Percentiles rank a stretch among this genome's conserved stretches.
Conservation (phyloP, 2,113 vertebrate species). For the Psephotus haematonotus region DNA sequence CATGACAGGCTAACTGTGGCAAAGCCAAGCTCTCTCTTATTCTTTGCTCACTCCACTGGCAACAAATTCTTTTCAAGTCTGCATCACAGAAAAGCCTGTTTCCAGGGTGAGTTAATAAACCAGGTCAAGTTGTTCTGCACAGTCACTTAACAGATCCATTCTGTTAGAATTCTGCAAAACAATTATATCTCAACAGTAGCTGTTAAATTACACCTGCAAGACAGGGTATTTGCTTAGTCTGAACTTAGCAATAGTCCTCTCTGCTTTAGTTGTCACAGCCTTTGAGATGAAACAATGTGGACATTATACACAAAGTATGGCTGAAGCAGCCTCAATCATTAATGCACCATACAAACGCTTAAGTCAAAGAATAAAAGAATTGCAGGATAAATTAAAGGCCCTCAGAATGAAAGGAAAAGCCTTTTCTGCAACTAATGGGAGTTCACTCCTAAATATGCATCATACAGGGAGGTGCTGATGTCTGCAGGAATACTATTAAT, state of each 20-base stretch:
- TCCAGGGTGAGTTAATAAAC: background rate
- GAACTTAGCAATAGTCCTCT: slow-evolving; percentile 26
- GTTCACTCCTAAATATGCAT: slow-evolving; percentile 26
- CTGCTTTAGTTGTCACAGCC: slow-evolving; percentile 24
- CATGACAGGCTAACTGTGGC: background rate
- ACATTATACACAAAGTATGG: background rate
- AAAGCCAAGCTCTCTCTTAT: background rate
- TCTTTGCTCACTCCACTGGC: background rate
- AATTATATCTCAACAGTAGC: slow-evolving; percentile 12
- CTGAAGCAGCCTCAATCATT: slow-evolving; percentile 49
- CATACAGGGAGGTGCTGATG: slow-evolving; percentile 19
- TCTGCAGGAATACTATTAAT: slow-evolving; percentile 1
- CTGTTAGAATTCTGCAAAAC: background rate
- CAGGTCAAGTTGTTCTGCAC: background rate
- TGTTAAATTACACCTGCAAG: slow-evolving; percentile 33
- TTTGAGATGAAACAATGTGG: slow-evolving; percentile 27
- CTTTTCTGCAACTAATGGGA: slow-evolving; percentile 27
- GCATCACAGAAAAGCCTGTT: background rate
- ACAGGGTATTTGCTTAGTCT: background rate
- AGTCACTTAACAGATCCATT: background rate
- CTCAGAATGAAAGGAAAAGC: slow-evolving; percentile 21
- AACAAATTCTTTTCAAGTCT: background rate
- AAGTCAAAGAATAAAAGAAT: slow-evolving; percentile 32
- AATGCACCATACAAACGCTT: slow-evolving; percentile 9
- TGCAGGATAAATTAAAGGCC: slow-evolving; percentile 51